phyloP scores from a whole-genome alignment of 2,888 invertebrate species.

The Nomada lathburiana region DNA sequence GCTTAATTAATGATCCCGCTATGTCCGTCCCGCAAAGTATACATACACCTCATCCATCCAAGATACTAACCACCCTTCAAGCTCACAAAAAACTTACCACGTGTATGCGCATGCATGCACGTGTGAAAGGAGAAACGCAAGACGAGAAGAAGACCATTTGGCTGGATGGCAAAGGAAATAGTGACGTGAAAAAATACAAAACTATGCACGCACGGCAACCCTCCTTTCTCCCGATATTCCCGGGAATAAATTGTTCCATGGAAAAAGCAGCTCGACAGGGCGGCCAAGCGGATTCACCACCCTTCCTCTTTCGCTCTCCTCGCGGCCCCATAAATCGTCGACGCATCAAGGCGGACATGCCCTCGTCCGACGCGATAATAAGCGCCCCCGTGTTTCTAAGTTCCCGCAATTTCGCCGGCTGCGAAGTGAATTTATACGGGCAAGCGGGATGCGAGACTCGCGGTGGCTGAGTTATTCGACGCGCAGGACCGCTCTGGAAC shows the following conservation, averaged over 20 bases:
- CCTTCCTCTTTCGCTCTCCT: no score
- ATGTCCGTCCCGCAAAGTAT: no score
- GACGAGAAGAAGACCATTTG: no score
- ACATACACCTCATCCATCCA: no score
- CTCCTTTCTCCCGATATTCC: neutral
- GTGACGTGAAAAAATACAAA: no score
- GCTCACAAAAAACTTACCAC: no score
- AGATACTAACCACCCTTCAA: no score
- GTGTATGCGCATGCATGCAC: no score
- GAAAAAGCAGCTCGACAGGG: neutral
- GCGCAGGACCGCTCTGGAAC: slow-evolving; percentile 49
- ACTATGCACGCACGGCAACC: no score
- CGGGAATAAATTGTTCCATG: neutral
- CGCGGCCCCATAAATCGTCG: slow-evolving; percentile 13
- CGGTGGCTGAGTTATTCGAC: slow-evolving; percentile 67
- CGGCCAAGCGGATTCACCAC: neutral
- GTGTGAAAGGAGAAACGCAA: no score
- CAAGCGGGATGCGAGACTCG: slow-evolving; percentile 38
- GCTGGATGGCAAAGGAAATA: no score
- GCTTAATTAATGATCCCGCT: no score
- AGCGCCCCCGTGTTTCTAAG: slow-evolving; percentile 62
- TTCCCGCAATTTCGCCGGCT: slow-evolving; percentile 55
- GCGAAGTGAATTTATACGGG: slow-evolving; percentile 66
- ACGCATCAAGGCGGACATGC: slow-evolving; percentile 34
- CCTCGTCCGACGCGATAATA: slow-evolving; percentile 57